Evolutionary conservation across 2,888 invertebrate species (phyloP).

Genomic region (Mongoloraphidia duomilia): DNA sequence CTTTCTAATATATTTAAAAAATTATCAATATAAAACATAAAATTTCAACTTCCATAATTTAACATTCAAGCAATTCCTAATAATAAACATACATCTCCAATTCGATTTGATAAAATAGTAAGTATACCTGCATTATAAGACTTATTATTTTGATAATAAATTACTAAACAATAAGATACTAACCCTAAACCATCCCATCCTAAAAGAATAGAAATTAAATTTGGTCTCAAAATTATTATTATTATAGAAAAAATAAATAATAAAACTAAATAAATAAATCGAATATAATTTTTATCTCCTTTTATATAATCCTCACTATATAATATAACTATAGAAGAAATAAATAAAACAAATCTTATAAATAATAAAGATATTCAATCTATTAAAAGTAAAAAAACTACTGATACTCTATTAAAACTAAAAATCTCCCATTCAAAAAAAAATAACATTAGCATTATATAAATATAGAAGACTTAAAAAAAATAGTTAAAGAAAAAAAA

Average conservation of each 20-base stretch:
- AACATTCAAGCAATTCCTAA: conserved; percentile 38
- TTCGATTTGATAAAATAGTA: conserved; percentile 56
- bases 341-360: conserved; percentile 47
- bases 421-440: conserved; percentile 42
- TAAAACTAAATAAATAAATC: conserved; percentile 49
- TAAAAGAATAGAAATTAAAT: conserved; percentile 54
- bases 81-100: conserved; percentile 56
- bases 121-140: conserved; percentile 57
- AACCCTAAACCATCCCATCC: conserved; percentile 61
- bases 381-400: conserved; percentile 41
- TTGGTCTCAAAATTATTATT: conserved; percentile 51
- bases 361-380: conserved; percentile 51
- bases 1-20: conserved; percentile 32
- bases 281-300: conserved; percentile 39
- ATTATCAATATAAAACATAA: conserved; percentile 28
- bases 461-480: conserved; percentile 31
- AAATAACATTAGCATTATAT: conserved; percentile 30
- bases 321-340: conserved; percentile 49
- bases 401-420: conserved; percentile 31
- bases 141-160: conserved; percentile 54
- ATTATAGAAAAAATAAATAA: conserved; percentile 53
- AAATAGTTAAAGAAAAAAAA: conserved; percentile 27
- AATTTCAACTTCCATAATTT: conserved; percentile 25
- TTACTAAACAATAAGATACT: conserved; percentile 56
- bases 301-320: conserved; percentile 50